Evolutionary conservation across 1,140 invertebrate genomes (phyloP).

Genomic region (Cherax destructor): DNA sequence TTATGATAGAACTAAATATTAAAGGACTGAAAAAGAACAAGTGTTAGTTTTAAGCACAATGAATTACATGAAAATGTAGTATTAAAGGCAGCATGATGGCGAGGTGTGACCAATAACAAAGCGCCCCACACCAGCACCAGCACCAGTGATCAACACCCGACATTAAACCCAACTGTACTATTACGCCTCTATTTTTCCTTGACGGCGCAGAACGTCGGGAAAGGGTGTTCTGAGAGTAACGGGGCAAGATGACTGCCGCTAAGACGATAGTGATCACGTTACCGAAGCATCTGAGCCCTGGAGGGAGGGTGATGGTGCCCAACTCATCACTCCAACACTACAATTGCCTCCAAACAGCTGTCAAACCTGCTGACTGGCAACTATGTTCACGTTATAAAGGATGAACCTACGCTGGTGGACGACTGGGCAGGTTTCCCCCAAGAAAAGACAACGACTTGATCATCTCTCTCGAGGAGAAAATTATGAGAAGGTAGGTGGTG

Average conservation of each 20-base stretch:
- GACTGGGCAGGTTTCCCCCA: constrained; percentile 42
- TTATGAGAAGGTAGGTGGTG: constrained; percentile 75
- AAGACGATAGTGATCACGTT: constrained; percentile 58
- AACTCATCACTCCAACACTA: neutral
- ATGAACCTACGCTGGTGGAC: constrained; percentile 10
- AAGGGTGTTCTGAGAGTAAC: neutral
- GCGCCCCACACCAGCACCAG: no score
- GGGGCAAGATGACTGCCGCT: constrained; percentile 1
- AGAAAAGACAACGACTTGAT: constrained; percentile 74
- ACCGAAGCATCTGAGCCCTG: constrained; percentile 23
- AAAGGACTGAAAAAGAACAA: neutral
- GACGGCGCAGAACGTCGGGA: neutral
- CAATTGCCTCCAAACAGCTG: constrained; percentile 26
- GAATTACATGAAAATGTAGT: neutral
- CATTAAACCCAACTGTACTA: neutral
- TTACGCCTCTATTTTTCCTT: neutral
- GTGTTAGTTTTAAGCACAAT: neutral
- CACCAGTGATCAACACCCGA: neutral
- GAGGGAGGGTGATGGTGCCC: neutral
- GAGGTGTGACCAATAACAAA: neutral
- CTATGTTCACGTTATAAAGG: constrained; percentile 43
- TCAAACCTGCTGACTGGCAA: constrained; percentile 17
- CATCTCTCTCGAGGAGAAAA: constrained; percentile 78
- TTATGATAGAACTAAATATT: neutral
- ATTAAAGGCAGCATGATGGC: neutral